These are phyloP conservation scores for Caradrina clavipalpis DNA, from an alignment of 2,888 invertebrate genomes.

Conservation along the genomic window DNA sequence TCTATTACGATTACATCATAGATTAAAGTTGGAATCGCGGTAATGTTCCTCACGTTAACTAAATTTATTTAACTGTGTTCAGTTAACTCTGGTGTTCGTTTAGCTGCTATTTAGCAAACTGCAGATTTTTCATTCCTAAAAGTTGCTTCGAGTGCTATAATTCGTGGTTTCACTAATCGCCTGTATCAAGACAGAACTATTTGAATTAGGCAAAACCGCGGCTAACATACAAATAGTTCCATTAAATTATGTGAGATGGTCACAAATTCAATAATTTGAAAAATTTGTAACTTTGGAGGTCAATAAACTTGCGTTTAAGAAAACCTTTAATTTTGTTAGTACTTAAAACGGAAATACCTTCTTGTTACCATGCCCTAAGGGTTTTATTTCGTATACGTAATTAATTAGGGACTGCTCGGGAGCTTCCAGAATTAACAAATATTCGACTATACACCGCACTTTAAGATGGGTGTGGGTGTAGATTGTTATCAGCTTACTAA, in stretches of 20 bases:
- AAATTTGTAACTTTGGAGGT: constrained; percentile 62
- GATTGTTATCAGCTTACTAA: too few species aligned
- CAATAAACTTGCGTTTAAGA: constrained; percentile 9
- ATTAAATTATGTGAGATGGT: constrained; percentile 58
- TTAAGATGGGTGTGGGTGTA: too few species aligned
- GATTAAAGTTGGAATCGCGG: too few species aligned
- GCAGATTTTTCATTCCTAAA: background rate
- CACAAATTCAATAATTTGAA: constrained; percentile 65
- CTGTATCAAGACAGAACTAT: constrained; percentile 56
- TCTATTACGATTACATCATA: too few species aligned
- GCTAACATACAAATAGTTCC: constrained; percentile 63
- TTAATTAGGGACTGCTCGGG: too few species aligned
- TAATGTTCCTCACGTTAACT: too few species aligned
- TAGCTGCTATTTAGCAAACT: background rate
- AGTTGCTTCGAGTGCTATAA: constrained; percentile 13
- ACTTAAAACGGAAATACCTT: background rate
- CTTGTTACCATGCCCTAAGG: too few species aligned
- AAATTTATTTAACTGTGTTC: too few species aligned
- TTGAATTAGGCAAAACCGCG: constrained; percentile 55
- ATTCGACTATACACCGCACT: too few species aligned
- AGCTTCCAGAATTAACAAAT: too few species aligned
- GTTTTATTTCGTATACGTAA: too few species aligned
- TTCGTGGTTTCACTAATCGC: constrained; percentile 27
- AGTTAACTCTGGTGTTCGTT: background rate
- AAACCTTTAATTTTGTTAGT: constrained; percentile 12